Percentiles rank a stretch among this genome's conserved stretches.
phyloP scores from a whole-genome alignment of 2,113 vertebrate species.

The Tachuris rubrigastra region DNA sequence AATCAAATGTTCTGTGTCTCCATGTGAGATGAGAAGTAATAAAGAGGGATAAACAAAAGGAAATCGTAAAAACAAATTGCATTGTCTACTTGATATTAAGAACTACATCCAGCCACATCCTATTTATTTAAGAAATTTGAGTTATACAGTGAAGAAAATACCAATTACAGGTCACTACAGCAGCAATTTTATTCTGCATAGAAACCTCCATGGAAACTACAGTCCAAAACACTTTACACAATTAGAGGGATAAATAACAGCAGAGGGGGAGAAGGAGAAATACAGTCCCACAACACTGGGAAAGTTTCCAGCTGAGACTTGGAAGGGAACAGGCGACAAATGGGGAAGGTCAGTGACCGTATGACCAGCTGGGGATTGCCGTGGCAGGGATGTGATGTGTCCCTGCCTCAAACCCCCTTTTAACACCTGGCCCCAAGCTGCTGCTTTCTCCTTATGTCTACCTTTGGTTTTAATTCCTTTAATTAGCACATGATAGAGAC shows the following conservation, averaged over 20 bases:
- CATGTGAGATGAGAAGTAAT: conserved; percentile 38
- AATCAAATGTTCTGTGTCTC: background rate
- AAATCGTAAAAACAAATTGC: conserved; percentile 51
- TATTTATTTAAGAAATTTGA: conserved; percentile 50
- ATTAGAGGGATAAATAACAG: conserved; percentile 4
- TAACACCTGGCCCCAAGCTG: background rate
- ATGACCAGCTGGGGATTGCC: background rate
- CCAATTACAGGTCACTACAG: conserved; percentile 31
- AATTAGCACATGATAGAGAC: background rate
- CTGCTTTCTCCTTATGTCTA: background rate
- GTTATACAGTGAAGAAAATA: conserved; percentile 7
- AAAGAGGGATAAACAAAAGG: conserved; percentile 30
- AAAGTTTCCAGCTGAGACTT: background rate
- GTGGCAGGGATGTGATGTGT: rapidly evolving
- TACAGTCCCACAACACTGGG: rapidly evolving
- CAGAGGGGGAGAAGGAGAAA: background rate
- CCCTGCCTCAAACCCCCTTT: background rate
- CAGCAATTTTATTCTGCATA: conserved; percentile 6
- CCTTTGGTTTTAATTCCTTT: background rate
- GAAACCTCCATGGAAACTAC: background rate
- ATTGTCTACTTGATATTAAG: conserved; percentile 34
- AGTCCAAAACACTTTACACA: background rate
- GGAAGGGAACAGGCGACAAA: background rate
- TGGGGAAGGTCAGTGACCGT: rapidly evolving
- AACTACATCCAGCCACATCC: conserved; percentile 17